Evolutionary conservation across 2,113 vertebrate species (phyloP).

Genomic region (Tapirus terrestris): DNA sequence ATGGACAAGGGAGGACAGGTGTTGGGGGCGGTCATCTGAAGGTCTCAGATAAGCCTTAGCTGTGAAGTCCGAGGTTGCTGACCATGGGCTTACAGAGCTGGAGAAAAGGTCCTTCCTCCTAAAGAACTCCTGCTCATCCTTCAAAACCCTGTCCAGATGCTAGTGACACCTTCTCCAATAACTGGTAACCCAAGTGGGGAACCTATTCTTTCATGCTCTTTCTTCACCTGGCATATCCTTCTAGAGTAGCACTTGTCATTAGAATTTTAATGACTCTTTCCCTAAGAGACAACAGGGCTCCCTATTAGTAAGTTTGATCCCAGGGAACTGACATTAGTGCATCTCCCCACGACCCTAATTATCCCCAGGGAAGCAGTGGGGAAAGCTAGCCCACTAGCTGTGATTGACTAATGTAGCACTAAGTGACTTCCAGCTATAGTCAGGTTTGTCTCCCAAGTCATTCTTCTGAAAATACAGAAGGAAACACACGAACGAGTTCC

Average conservation of each 20-base stretch:
- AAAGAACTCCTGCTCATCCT: background rate
- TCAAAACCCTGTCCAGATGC: background rate
- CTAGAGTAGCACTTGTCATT: background rate
- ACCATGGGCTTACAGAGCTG: background rate
- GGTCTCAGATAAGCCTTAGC: background rate
- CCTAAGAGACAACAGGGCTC: background rate
- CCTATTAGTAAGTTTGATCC: background rate
- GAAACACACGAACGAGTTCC: background rate
- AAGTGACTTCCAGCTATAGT: background rate
- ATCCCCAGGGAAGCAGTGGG: background rate
- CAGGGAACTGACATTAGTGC: background rate
- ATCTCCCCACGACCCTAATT: conserved; percentile 17
- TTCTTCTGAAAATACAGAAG: background rate
- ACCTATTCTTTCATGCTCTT: background rate
- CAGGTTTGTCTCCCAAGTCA: background rate
- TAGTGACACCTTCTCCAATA: background rate
- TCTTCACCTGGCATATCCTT: background rate
- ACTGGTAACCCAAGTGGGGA: background rate
- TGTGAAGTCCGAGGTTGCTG: background rate
- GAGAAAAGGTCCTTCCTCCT: background rate
- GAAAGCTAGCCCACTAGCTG: background rate
- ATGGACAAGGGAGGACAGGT: background rate
- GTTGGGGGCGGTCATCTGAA: background rate
- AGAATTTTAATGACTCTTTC: background rate
- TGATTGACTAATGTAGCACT: background rate